Conservation (phyloP, 2,797 vertebrate genomes). For the Cygnus olor region DNA sequence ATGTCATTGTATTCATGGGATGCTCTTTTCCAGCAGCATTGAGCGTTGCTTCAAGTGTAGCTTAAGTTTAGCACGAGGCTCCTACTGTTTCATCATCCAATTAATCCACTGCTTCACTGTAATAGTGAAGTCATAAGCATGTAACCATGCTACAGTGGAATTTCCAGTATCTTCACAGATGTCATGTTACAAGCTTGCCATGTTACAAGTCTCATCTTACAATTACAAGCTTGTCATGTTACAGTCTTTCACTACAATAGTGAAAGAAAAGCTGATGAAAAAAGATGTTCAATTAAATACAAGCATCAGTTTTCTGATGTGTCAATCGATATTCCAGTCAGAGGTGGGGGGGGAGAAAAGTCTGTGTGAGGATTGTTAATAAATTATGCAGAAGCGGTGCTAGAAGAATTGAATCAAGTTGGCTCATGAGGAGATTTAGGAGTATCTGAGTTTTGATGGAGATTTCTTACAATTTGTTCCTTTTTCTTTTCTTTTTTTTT, state of each 20-base stretch:
- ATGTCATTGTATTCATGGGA: accelerated
- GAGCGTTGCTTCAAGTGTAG: background rate
- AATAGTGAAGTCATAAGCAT: background rate
- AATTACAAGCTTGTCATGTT: too few species aligned
- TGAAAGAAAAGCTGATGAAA: background rate
- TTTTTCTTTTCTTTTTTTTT: background rate
- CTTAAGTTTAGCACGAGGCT: background rate
- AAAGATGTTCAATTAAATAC: background rate
- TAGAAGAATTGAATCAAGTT: background rate
- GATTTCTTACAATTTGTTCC: background rate
- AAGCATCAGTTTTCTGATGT: background rate
- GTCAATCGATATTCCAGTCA: background rate
- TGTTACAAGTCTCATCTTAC: too few species aligned
- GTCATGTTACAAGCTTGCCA: background rate
- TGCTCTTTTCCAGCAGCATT: background rate
- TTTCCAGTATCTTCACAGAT: background rate
- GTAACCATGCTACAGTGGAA: background rate
- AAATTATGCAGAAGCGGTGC: background rate
- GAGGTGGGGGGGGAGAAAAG: background rate
- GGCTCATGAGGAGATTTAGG: background rate
- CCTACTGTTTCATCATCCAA: background rate
- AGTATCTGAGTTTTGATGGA: background rate
- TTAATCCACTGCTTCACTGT: background rate
- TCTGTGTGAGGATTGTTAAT: background rate
- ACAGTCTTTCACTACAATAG: background rate